Evolutionary conservation across 2,113 vertebrate species (phyloP), one percentile per base, ranked within the genome.

Genomic region (Mus musculus): DNA sequence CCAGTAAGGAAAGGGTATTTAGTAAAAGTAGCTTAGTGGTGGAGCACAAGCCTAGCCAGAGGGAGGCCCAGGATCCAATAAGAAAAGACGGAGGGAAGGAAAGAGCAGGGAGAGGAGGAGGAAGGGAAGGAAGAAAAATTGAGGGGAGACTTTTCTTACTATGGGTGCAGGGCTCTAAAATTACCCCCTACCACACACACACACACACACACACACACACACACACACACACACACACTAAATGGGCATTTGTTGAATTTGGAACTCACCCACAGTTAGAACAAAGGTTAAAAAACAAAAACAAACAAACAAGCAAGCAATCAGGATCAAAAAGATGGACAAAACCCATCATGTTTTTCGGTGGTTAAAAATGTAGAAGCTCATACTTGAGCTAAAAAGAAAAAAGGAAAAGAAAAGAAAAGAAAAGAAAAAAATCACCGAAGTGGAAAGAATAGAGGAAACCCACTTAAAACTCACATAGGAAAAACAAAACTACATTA

Each of bases 381-480:
- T 63, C 90, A 30, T 49, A 89, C 24, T 89, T 77, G 71, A 7
- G 42, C 84, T 63, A 11, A 84, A 42, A 42, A 42, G n/a, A 42
- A 42, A 42, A 42, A 42, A 42, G 42, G 3, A 42, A 42, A 42
- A 42, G 3, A 42, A 42, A 42, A 42, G 3, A 42, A 42, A 42
- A 42, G 42, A 42, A 42, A 42, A 42, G 42, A 63, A 46, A 89
- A 46, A 82, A 89, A 72, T 39, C 63, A 80, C 56, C 89, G 67
- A 42, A 89, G 94, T 94, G 76, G 13, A 89, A 46, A 86, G 77
- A 63, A 86, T 76, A 54, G 59, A 93, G 82, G 78, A 89, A 95
- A 94, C 36, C 73, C 89, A 65, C 14, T 80, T 89, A 78, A 90
- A 59, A 46, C 46, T 92, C 56, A 94, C 16, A 54, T 17, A 5